phyloP scores from a whole-genome alignment of 2,797 vertebrate species.

The Petrocephalus schoutedeni region DNA sequence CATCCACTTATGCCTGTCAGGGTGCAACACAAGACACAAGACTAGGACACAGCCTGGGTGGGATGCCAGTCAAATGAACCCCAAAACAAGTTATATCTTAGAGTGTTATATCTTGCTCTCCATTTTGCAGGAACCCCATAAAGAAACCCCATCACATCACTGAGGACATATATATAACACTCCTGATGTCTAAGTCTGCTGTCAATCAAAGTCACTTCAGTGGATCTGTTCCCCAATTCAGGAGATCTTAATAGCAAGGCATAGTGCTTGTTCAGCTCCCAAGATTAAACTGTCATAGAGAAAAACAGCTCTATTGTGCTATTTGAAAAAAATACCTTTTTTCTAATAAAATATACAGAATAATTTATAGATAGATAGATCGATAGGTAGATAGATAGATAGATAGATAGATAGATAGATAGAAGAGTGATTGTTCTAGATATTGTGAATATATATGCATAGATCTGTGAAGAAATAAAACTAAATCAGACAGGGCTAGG shows the following conservation, averaged over 20 bases:
- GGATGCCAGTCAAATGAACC: background rate
- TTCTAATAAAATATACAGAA: background rate
- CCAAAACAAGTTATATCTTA: background rate
- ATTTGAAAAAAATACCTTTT: background rate
- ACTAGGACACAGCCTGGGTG: background rate
- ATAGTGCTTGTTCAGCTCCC: background rate
- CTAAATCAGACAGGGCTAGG: background rate
- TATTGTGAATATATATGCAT: background rate
- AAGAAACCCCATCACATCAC: background rate
- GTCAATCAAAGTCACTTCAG: background rate
- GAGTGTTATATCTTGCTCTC: background rate
- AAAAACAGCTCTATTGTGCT: background rate
- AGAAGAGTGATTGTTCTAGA: background rate
- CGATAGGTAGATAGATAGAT: background rate
- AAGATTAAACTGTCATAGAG: background rate
- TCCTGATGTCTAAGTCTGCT: background rate
- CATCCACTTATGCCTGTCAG: background rate
- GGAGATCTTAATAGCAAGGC: background rate
- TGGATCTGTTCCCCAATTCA: background rate
- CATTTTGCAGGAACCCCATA: background rate
- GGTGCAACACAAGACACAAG: background rate
- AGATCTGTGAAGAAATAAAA: background rate
- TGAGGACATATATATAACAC: background rate
- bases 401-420: background rate
- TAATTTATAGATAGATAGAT: background rate